Evolutionary conservation across 2,797 vertebrate genomes (phyloP), one percentile per base, ranked within the genome.

Genomic region (Sylvia borin): DNA sequence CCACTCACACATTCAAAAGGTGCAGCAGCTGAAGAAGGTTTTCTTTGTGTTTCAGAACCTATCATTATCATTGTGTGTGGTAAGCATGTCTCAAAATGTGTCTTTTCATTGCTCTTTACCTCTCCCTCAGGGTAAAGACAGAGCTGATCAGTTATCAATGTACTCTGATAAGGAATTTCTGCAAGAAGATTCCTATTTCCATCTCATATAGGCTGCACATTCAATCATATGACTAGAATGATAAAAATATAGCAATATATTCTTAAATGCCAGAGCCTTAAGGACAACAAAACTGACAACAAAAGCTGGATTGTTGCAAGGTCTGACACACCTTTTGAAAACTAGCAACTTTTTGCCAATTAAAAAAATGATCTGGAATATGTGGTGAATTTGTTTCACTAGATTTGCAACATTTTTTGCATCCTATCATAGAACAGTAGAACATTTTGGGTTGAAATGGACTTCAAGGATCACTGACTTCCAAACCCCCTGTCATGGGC

Each of bases 401-500:
- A 47, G 45, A 47, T 47, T 79, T 91, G 10, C 26, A 43, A 70
- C 75, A 64, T 66, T 21, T 79, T 7, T 55, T 51, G 71, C 1
- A 5, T 51, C 24, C 11, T 76, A 4, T 64, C 38, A n/a, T 9
- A 50, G 27, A 62, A 38, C 18, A 11, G 7, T 38, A 29, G 24
- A 70, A 20, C 1, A 38, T 4, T 29, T 21, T 76, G 36, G 7
- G 29, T n/a, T 83, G 13, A 6, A 75, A 70, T 26, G 24, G 32
- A 18, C 24, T 42, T 43, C 34, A 64, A 57, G 31, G 9, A 50
- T 70, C 27, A n/a, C 10, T 42, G 22, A 38, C 16, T 57, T 38
- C 13, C 13, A 68, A 13, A 0, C 4, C 2, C 5, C 1, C 7
- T 21, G 3, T n/a, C 24, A n/a, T 57, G 20, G 50, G 10, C 6